Base-by-base conservation (phyloP, 1,140 invertebrate genomes). In the Magallana gigas region DNA sequence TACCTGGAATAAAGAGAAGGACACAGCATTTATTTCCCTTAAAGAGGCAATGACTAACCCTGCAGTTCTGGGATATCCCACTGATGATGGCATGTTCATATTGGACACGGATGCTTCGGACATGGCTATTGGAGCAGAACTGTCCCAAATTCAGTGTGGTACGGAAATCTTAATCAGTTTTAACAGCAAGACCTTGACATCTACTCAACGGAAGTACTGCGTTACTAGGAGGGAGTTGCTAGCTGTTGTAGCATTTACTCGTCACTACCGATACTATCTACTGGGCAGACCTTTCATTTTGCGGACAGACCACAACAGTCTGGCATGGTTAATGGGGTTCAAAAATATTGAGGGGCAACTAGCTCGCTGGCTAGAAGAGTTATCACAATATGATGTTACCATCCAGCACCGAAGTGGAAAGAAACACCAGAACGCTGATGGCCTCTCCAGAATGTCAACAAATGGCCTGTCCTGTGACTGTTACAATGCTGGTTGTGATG, bases 81-180 rank as follows among this genome's bases (percentile, higher is more conserved):
- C 84, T 18, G 18, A 62, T 4, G 64, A 89, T n/a, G 89, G 60
- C n/a, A 59, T 23, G 0, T 93, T 92, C 81, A 91, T 91, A 16
- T 18, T 93, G 5, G 90, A 92, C 56, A 90, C 88, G 3, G 92
- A 93, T 84, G 92, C 91, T 1, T 90, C 87, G 12, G 83, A 91
- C 29, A n/a, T 9, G 0, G 56, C 81, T 4, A 83, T 91, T 9
- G 88, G 90, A 1, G 91, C 86, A 4, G 90, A 91, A 29, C 83
- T 92, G 56, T 59, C 60, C 1, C 91, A 91, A 85, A 82, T 92
- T 0, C 90, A 92, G 58, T 59, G 88, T 83, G 90, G 87, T 0
- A 57, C 64, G 14, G 90, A 90, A 59, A 23, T 56, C 36, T 62
- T 85, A 2, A 91, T 86, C 8, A 8, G 23, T 57, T 82, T 62